phyloP scores from a whole-genome alignment of 1,140 invertebrate species.

The Ips typographus region DNA sequence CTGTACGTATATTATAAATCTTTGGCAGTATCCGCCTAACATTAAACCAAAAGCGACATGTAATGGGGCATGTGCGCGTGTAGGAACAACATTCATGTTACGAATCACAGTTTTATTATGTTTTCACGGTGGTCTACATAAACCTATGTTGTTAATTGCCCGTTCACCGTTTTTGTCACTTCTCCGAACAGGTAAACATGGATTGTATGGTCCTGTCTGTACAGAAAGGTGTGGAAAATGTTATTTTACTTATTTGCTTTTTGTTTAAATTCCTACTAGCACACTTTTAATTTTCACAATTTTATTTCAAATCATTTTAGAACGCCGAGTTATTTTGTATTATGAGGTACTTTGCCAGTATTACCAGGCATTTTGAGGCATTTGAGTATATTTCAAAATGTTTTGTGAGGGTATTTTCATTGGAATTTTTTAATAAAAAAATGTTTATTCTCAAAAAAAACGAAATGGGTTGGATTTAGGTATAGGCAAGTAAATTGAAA shows the following conservation, averaged over 20 bases:
- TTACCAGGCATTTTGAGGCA: too few relatives aligned
- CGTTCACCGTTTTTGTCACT: constrained; percentile 29
- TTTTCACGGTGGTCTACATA: constrained; percentile 30
- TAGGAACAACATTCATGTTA: constrained; percentile 1
- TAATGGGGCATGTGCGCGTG: background rate
- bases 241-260: background rate
- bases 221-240: constrained; percentile 23
- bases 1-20: background rate
- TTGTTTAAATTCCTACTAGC: background rate
- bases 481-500: too few relatives aligned
- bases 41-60: background rate
- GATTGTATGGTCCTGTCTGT: constrained; percentile 15
- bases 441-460: too few relatives aligned
- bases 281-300: too few relatives aligned
- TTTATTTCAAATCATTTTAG: too few relatives aligned
- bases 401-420: too few relatives aligned
- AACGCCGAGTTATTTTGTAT: too few relatives aligned
- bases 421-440: too few relatives aligned
- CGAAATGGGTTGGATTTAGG: too few relatives aligned
- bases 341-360: too few relatives aligned
- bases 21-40: background rate
- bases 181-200: constrained; percentile 28
- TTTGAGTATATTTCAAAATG: too few relatives aligned
- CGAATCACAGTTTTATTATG: constrained; percentile 23
- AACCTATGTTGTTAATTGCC: constrained; percentile 27